Base-by-base conservation (phyloP, 2,797 vertebrate genomes). In the Xenops minutus region DNA sequence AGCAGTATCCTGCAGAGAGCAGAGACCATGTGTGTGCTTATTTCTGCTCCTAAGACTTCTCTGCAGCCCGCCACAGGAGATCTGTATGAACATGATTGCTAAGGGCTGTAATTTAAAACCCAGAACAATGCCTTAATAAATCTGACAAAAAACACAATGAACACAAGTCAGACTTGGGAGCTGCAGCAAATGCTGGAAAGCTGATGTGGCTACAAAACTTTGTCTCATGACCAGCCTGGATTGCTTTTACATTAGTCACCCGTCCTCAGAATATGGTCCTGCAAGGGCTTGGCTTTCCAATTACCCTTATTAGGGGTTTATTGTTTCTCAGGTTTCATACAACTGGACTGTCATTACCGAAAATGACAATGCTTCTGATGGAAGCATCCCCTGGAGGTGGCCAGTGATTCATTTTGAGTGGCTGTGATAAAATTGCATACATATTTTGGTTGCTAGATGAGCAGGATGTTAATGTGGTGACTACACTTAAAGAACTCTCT, bases 131-230 rank as follows among this genome's bases (percentile, higher is more conserved):
- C 69, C 41, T 91, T 96, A 84, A 89, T 95, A 95, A 86, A 94
- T 89, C 90, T 94, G 92, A 91, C 86, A 89, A 96, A 88, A 88
- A 95, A 67, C 41, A 89, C 89, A 84, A 69, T 77, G 85, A 93
- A 62, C 49, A 18, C 86, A 92, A 94, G 72, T 69, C 89, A 89
- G 64, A 62, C 78, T 96, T 85, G 54, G 76, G 81, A 95, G 73
- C 49, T 77, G 75, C 89, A 91, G 90, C 76, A 93, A 95, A 94
- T 91, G 51, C 92, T 93, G 91, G 84, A 96, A 97, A 96, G 94
- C 95, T 95, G 93, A 94, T 96, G 94, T 74, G 91, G 89, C 93
- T 95, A 85, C 95, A 96, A 89, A 96, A 89, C 64, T 86, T 51
- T 68, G 71, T 85, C 97, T 96, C 93, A 89, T 96, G 97, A 97